A percentile compares a stretch with the other conserved stretches of the same genome.
phyloP scores from a whole-genome alignment of 64 coral and sea anemone species.

The Stichodactyla helianthus region DNA sequence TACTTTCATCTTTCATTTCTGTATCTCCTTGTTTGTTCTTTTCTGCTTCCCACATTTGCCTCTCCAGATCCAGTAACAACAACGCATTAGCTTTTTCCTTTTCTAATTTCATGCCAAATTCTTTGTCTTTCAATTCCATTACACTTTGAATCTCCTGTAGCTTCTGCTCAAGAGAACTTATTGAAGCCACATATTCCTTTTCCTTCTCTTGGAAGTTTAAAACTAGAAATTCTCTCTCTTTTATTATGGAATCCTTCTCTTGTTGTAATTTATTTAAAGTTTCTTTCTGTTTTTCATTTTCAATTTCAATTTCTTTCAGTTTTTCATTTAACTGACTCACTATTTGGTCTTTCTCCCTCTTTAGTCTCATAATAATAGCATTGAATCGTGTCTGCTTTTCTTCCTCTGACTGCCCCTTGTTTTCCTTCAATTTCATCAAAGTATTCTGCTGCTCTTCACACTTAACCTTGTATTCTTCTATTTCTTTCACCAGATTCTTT shows the following conservation, averaged over 20 bases:
- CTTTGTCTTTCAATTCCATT: constrained; percentile 46
- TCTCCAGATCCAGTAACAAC: constrained; percentile 65
- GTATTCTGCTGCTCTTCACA: constrained; percentile 58
- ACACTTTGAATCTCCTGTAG: constrained; percentile 23
- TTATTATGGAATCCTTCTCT: constrained; percentile 22
- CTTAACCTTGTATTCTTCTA: constrained; percentile 59
- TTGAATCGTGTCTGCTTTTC: constrained; percentile 88
- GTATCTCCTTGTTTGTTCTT: constrained; percentile 28
- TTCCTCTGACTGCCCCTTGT: constrained; percentile 71
- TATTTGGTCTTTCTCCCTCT: constrained; percentile 70
- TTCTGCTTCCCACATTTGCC: constrained; percentile 83
- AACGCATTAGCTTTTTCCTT: constrained; percentile 70
- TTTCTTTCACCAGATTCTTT: constrained; percentile 38
- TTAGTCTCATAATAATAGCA: constrained; percentile 82
- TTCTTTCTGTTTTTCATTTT: constrained; percentile 34
- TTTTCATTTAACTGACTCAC: constrained; percentile 53
- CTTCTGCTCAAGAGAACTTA: constrained; percentile 16
- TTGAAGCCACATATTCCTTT: constrained; percentile 30
- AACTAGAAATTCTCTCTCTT: constrained; percentile 10
- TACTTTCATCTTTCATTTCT: constrained; percentile 12
- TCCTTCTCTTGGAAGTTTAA: constrained; percentile 50
- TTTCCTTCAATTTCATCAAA: constrained; percentile 53
- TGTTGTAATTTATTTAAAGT: not conserved
- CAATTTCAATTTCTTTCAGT: constrained; percentile 25
- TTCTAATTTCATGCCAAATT: constrained; percentile 59